Percentiles rank a stretch among this genome's conserved stretches.
These are phyloP conservation scores for Diplodus puntazzo DNA, from an alignment of 2,797 vertebrate genomes.

Conservation along the genomic window DNA sequence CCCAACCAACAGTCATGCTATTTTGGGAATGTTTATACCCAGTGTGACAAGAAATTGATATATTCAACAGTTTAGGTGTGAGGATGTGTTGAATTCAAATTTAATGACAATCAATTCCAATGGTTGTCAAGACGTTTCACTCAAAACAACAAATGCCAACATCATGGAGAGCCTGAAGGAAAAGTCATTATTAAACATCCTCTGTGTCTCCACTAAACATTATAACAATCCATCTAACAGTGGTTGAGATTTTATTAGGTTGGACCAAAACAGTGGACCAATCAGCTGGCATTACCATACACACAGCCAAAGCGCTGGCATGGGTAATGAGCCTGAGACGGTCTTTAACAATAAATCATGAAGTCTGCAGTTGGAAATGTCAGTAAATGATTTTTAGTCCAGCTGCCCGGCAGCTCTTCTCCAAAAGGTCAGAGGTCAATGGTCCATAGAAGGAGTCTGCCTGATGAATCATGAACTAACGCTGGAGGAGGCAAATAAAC, in stretches of 20 bases:
- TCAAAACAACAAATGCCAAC: not conserved
- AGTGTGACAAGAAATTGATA: too few species aligned
- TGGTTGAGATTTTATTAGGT: not conserved
- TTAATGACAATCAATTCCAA: too few species aligned
- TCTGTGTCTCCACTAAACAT: not conserved
- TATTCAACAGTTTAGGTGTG: too few species aligned
- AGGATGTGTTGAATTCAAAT: too few species aligned
- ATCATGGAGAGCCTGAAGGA: too few species aligned
- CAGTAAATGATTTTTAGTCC: constrained; percentile 10
- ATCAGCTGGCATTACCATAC: too few species aligned
- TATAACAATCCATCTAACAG: not conserved
- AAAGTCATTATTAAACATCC: not conserved
- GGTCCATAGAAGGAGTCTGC: not conserved
- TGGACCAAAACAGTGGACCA: not conserved
- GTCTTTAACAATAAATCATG: not conserved
- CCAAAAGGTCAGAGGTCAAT: constrained; percentile 22
- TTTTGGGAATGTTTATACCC: too few species aligned
- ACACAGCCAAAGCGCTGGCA: not conserved
- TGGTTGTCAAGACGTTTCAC: not conserved
- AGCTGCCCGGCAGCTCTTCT: constrained; percentile 6
- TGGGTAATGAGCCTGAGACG: not conserved
- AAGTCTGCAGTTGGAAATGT: not conserved
- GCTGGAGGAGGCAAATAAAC: not conserved
- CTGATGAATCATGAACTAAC: constrained; percentile 2
- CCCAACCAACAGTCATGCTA: too few species aligned